Conservation (phyloP, 2,797 vertebrate species). For the Clarias pachynema region DNA sequence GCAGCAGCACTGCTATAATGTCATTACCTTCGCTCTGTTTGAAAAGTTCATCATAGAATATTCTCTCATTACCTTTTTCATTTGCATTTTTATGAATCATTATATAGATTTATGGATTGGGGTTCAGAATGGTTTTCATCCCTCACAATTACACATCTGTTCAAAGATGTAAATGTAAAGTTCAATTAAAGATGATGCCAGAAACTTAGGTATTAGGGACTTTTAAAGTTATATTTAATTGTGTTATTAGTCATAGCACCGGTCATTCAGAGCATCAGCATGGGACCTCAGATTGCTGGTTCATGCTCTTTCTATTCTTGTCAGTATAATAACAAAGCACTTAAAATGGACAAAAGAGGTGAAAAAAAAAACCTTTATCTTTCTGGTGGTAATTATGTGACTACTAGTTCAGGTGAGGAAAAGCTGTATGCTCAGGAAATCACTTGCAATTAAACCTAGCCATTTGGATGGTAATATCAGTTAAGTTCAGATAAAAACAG, state of each 20-base stretch:
- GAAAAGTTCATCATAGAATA: constrained; percentile 44
- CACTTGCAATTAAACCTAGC: constrained; percentile 44
- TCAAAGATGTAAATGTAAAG: constrained; percentile 53
- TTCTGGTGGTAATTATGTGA: constrained; percentile 48
- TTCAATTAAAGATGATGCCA: constrained; percentile 43
- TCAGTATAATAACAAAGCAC: constrained; percentile 45
- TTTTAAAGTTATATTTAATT: constrained; percentile 52
- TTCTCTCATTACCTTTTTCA: constrained; percentile 54
- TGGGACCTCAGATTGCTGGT: constrained; percentile 35
- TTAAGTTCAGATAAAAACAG: constrained; percentile 33
- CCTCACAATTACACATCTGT: constrained; percentile 58
- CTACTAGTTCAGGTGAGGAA: constrained; percentile 45
- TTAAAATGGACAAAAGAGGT: constrained; percentile 46
- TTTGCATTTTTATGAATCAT: constrained; percentile 63
- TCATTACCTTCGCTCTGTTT: constrained; percentile 41
- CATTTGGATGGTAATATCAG: constrained; percentile 43
- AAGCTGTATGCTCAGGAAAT: constrained; percentile 50
- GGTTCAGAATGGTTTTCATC: constrained; percentile 47
- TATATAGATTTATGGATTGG: constrained; percentile 57
- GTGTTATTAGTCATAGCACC: constrained; percentile 50
- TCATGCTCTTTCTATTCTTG: constrained; percentile 50
- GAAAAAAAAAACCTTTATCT: constrained; percentile 46
- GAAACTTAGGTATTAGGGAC: constrained; percentile 54
- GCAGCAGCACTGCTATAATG: constrained; percentile 41
- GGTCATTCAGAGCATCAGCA: constrained; percentile 36